Evolutionary conservation across 2,797 vertebrate species (phyloP).

Genomic region (Brotula barbata): DNA sequence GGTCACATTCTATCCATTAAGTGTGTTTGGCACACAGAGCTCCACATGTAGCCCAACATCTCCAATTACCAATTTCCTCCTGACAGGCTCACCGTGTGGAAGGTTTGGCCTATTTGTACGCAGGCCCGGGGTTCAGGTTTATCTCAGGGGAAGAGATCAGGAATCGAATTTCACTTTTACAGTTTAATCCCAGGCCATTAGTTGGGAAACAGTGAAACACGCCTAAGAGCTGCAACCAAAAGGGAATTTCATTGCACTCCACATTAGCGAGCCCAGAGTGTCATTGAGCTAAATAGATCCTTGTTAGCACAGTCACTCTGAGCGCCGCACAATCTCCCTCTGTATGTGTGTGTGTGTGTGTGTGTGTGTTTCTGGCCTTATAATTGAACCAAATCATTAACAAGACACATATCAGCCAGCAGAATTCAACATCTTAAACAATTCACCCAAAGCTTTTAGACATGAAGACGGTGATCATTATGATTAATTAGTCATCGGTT

Average conservation of each 20-base stretch:
- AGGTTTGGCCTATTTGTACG: slow-evolving; percentile 28
- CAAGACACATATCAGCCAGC: slow-evolving; percentile 1
- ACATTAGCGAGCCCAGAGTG: slow-evolving; percentile 42
- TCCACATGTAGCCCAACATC: slow-evolving; percentile 31
- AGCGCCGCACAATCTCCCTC: slow-evolving; percentile 25
- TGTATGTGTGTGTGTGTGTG: neutral
- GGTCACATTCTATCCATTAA: slow-evolving; percentile 25
- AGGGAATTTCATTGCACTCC: slow-evolving; percentile 23
- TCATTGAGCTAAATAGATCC: slow-evolving; percentile 41
- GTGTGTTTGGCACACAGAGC: slow-evolving; percentile 25
- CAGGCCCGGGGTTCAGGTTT: slow-evolving; percentile 16
- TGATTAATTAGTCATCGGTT: neutral
- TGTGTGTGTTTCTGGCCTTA: neutral
- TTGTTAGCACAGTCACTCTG: slow-evolving; percentile 39
- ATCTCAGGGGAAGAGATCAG: slow-evolving; percentile 26
- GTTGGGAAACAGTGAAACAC: slow-evolving; percentile 38
- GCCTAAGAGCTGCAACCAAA: slow-evolving; percentile 19
- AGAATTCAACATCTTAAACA: neutral
- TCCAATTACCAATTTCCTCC: slow-evolving; percentile 32
- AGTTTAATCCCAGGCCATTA: slow-evolving; percentile 56
- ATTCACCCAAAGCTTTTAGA: neutral
- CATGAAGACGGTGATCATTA: neutral
- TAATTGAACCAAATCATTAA: neutral
- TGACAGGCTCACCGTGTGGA: slow-evolving; percentile 36
- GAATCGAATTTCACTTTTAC: slow-evolving; percentile 44